Evolutionary conservation across 2,113 vertebrate genomes (phyloP), one percentile per base, ranked within the genome.

Genomic region (Rhabdomys dilectus): DNA sequence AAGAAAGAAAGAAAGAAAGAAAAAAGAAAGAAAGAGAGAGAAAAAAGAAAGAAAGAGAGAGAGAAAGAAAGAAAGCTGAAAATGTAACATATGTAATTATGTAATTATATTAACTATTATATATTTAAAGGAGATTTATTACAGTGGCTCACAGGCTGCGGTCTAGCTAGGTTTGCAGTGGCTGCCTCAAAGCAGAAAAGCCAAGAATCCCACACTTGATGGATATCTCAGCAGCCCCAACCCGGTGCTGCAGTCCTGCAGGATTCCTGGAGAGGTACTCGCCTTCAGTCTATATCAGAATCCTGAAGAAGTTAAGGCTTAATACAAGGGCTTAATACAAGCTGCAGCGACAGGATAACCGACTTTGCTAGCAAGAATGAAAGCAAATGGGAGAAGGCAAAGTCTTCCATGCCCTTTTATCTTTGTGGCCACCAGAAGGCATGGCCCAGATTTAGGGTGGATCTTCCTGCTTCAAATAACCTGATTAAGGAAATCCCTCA

Each of bases 11-110:
- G 21, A 22, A 13, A n/a, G 15, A 11, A 36, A 62, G 31, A 19
- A 19, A n/a, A 12, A 36, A 0, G 5, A 53, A 29, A 31, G 13
- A 31, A 6, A 48, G 13, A 15, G 19, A 16, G 7, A 31, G 0
- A 22, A 31, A 26, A 48, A 29, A 3, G 34, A 34, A 42, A 31
- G 5, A 8, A 31, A 1, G 12, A 48, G 39, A 24, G 22, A 48
- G 4, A 45, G 12, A n/a, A 7, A n/a, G 15, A 45, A 48, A 31
- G 11, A 68, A 6, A 51, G 53, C 36, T 17, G 24, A 29, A 5
- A 62, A 29, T 26, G 60, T 82, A 82, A 39, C 19, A n/a, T 39
- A 60, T 82, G n/a, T 58, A 60, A 58, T 4, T 51, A n/a, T n/a
- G n/a, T n/a, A 77, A 77, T 51, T 51, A 78, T 10, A 51, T 75